A percentile compares a stretch with the other conserved stretches of the same genome.
phyloP scores from a whole-genome alignment of 1,140 invertebrate species.

The Sesamia nonagrioides region DNA sequence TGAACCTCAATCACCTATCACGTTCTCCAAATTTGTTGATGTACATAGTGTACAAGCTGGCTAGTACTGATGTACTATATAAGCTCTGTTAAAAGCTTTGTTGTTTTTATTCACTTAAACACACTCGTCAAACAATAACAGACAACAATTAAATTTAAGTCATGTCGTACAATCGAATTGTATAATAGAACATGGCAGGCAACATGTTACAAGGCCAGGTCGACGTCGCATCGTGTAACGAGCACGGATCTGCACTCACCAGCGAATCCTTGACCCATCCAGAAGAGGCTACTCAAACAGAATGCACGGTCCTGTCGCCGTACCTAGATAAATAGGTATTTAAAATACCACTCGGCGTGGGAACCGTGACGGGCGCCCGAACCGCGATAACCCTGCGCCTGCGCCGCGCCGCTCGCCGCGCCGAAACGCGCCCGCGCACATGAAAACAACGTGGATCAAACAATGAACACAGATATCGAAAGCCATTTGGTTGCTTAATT shows the following conservation, averaged over 20 bases:
- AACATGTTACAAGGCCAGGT: slow-evolving; percentile 78
- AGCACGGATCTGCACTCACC: slow-evolving; percentile 81
- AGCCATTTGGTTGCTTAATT: slow-evolving; percentile 84
- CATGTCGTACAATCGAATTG: slow-evolving; percentile 56
- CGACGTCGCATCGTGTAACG: slow-evolving; percentile 64
- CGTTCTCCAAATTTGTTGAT: not conserved
- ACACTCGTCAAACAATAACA: slow-evolving; percentile 24
- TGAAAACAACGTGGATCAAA: slow-evolving; percentile 79
- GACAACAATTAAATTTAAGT: slow-evolving; percentile 46
- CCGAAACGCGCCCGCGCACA: slow-evolving; percentile 45
- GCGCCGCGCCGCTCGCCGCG: slow-evolving; percentile 51
- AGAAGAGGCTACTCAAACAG: slow-evolving; percentile 85
- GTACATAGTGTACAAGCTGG: not conserved
- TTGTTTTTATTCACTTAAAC: slow-evolving; percentile 19
- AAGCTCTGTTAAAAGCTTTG: not conserved
- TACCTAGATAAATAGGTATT: slow-evolving; percentile 85
- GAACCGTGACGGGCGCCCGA: slow-evolving; percentile 81
- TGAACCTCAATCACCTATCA: not conserved
- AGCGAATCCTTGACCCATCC: slow-evolving; percentile 86
- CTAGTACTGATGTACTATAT: not conserved
- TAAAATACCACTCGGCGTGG: slow-evolving; percentile 84
- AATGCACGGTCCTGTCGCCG: slow-evolving; percentile 84
- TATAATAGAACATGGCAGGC: slow-evolving; percentile 72
- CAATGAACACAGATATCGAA: slow-evolving; percentile 84
- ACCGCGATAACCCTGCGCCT: slow-evolving; percentile 76